These are phyloP conservation scores for Alviniconcha strummeri DNA, from an alignment of 2,888 invertebrate genomes.

Conservation along the genomic window DNA sequence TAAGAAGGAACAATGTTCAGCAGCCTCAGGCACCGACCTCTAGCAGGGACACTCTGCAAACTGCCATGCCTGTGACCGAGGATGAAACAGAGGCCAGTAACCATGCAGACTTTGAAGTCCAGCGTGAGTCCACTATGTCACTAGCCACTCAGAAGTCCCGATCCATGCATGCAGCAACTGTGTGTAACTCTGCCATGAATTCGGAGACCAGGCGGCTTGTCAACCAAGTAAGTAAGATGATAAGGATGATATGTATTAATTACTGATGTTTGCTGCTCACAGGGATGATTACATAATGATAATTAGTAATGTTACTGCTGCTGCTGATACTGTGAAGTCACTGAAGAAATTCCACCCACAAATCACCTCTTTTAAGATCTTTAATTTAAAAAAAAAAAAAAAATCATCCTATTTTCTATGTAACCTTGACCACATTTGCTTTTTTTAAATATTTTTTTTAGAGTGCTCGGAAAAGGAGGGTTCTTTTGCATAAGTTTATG, in stretches of 20 bases:
- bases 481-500: no score
- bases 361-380: no score
- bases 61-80: background rate
- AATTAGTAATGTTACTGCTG: no score
- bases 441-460: no score
- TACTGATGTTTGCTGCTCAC: no score
- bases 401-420: no score
- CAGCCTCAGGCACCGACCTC: background rate
- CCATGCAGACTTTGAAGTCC: background rate
- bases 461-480: no score
- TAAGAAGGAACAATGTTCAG: background rate
- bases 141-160: background rate
- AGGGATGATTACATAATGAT: no score
- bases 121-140: background rate
- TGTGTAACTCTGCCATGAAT: background rate
- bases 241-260: background rate
- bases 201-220: constrained; percentile 10
- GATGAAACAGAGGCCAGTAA: background rate
- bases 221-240: background rate
- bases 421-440: no score
- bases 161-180: constrained; percentile 9
- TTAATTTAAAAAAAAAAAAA: no score
- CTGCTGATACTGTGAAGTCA: no score
- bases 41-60: background rate
- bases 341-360: no score